Evolutionary conservation across 1,140 invertebrate species (phyloP), one percentile per base, ranked within the genome.

Genomic region (Drepana arcuata): DNA sequence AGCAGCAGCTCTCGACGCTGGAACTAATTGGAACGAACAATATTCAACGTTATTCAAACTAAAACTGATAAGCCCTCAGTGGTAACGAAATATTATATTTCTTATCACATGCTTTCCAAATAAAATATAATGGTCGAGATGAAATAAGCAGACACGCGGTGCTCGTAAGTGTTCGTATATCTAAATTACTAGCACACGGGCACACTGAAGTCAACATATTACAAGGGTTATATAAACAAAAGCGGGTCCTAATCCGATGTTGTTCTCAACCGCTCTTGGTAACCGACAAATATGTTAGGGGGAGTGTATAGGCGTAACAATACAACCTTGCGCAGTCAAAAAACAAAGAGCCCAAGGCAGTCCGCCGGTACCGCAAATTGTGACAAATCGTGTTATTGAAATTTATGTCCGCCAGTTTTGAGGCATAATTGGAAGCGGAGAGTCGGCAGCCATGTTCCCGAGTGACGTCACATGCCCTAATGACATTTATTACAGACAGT

Each of bases 311-410:
- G 27, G 16, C 23, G 31, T 41, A 28, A 42, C 40, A 26, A 45
- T 27, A 42, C 44, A 37, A 29, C 36, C 23, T 34, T 21, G 37
- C 44, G 31, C 48, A 52, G 48, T 48, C 41, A 62, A 64, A 68
- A 64, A 62, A 59, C 45, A 48, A 55, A 48, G 38, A 55, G 41
- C 42, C 41, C 41, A 31, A 46, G 27, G 45, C 47, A 39, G 25
- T 42, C 58, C 35, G 45, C 39, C 43, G 41, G 30, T 49, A 35
- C 57, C 64, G 47, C 61, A 72, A 70, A 62, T 68, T 66, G 61
- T 70, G 59, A 69, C 60, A 67, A 71, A 73, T 66, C 63, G 59
- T 65, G 56, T 73, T 67, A 67, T 67, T 70, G 67, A 72, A 73
- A 72, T 75, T 74, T 67, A 69, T 68, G 61, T 71, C 58, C 49